Evolutionary conservation across 2,888 invertebrate species (phyloP).

Genomic region (Standfussiana lucernea): DNA sequence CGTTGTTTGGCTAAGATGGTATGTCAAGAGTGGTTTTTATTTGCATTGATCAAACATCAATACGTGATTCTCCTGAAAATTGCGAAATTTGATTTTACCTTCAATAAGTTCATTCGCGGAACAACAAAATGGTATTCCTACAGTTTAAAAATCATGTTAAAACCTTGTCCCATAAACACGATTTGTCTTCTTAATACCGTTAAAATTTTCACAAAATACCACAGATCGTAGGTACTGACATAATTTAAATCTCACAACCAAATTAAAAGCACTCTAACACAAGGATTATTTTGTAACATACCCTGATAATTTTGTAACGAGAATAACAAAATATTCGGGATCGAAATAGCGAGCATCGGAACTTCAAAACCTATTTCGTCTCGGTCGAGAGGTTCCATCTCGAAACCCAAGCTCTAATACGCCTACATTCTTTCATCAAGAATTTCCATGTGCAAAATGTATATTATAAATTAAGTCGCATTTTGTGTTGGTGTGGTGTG

Average conservation of each 20-base stretch:
- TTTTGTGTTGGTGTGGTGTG: background rate
- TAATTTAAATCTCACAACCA: conserved; percentile 5
- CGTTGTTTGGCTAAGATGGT: background rate
- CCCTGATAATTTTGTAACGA: conserved; percentile 49
- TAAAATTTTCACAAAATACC: background rate
- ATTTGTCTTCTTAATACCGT: no score
- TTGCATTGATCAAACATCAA: background rate
- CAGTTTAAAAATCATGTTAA: background rate
- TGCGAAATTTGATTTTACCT: background rate
- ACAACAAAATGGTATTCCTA: background rate
- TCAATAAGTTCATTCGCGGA: background rate
- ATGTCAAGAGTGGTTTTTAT: background rate
- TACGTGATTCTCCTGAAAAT: background rate
- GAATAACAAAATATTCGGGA: conserved; percentile 53
- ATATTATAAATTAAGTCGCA: background rate
- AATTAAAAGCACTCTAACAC: conserved; percentile 16
- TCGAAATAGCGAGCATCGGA: conserved; percentile 54
- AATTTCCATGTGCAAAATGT: conserved; percentile 26
- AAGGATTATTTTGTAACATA: conserved; percentile 23
- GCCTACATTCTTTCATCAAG: conserved; percentile 18
- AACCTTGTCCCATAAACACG: background rate
- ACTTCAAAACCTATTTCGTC: conserved; percentile 63
- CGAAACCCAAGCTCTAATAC: conserved; percentile 33
- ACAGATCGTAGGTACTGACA: background rate
- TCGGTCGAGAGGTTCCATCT: conserved; percentile 63